Conservation (phyloP, 2,113 vertebrate genomes). For the Stigmatopora argus region DNA sequence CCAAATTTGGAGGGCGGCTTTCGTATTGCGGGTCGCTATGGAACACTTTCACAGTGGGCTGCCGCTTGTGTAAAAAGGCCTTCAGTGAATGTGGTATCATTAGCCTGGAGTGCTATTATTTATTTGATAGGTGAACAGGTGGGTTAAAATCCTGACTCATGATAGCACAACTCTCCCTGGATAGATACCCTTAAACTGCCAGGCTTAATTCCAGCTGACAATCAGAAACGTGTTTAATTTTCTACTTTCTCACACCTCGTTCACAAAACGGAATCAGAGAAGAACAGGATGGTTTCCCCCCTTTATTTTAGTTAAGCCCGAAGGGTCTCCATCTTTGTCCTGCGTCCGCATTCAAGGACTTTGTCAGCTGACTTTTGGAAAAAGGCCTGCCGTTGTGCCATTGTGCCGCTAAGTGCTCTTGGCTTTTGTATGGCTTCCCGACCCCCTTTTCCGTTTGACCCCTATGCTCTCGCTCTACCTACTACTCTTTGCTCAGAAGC, state of each 20-base stretch:
- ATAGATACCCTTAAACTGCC: background rate
- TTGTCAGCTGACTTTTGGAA: conserved; percentile 7
- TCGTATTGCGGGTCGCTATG: too few species aligned
- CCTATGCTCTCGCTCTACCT: background rate
- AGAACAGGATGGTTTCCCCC: background rate
- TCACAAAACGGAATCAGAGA: background rate
- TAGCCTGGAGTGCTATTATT: background rate
- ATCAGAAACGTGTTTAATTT: background rate
- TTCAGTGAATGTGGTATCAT: background rate
- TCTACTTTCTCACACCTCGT: background rate
- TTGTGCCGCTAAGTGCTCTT: conserved; percentile 6
- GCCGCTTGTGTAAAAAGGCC: background rate
- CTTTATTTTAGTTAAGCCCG: conserved; percentile 1
- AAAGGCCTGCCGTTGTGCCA: background rate
- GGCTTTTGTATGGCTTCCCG: background rate
- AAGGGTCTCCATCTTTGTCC: conserved; percentile 2
- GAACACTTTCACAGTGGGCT: too few species aligned
- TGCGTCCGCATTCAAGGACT: background rate
- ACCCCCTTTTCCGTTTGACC: background rate
- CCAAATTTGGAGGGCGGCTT: too few species aligned
- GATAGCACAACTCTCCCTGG: background rate
- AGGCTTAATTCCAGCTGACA: background rate
- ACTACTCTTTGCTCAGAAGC: background rate
- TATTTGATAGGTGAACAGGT: background rate
- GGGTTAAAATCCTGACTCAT: background rate